phyloP scores from a whole-genome alignment of 2,113 vertebrate genomes.

The Picathartes gymnocephalus region DNA sequence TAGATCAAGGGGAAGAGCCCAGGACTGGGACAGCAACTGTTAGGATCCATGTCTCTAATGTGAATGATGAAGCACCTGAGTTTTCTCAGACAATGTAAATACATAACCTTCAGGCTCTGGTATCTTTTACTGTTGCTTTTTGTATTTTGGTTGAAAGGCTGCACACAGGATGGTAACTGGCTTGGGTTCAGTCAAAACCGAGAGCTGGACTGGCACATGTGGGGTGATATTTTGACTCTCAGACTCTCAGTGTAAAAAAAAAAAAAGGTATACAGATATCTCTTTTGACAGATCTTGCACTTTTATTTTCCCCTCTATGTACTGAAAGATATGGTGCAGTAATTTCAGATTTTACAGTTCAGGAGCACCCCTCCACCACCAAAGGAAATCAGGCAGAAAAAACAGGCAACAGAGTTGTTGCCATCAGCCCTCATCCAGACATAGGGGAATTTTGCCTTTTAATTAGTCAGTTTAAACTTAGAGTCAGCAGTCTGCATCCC shows the following conservation, averaged over 20 bases:
- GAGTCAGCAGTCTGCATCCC: not conserved
- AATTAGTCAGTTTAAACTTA: not conserved
- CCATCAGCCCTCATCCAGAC: not conserved
- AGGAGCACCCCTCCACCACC: not conserved
- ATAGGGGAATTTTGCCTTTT: not conserved
- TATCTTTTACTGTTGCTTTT: not conserved
- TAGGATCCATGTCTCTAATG: constrained; percentile 82
- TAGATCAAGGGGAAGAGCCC: constrained; percentile 81
- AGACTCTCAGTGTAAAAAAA: not conserved
- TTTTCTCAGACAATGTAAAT: constrained; percentile 85
- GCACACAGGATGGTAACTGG: not conserved
- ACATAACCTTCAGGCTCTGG: not conserved
- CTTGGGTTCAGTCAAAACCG: not conserved
- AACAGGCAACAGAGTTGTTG: not conserved
- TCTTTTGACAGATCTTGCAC: not conserved
- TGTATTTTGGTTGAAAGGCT: not conserved
- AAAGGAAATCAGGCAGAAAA: not conserved
- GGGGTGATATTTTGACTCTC: not conserved
- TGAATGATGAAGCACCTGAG: constrained; percentile 86
- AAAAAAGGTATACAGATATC: not conserved
- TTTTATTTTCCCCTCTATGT: not conserved
- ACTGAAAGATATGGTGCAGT: not conserved
- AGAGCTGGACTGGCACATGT: not conserved
- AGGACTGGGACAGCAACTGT: constrained; percentile 86
- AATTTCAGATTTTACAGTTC: not conserved